Percentiles rank a stretch among this genome's conserved stretches.
phyloP scores from a whole-genome alignment of 2,888 invertebrate species.

The Anthrax anthrax region DNA sequence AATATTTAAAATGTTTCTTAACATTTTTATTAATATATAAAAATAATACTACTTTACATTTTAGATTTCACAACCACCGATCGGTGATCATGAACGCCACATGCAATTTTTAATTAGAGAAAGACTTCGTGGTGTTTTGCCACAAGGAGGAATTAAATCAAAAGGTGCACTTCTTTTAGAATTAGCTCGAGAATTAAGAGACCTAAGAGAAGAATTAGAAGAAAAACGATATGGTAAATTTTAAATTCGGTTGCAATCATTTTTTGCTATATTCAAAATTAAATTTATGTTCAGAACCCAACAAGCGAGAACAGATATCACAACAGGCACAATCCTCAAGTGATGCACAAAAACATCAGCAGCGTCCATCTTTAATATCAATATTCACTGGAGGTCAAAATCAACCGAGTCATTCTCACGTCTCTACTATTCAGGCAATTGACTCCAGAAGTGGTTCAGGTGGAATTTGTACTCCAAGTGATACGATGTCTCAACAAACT shows the following conservation, averaged over 20 bases:
- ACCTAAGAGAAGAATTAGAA: conserved; percentile 76
- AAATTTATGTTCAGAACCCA: conserved; percentile 19
- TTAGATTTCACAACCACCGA: conserved; percentile 62
- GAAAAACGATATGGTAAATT: conserved; percentile 38
- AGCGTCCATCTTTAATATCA: conserved; percentile 53
- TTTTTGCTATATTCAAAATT: background rate
- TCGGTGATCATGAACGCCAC: conserved; percentile 71
- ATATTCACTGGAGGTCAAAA: conserved; percentile 47
- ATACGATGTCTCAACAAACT: conserved; percentile 35
- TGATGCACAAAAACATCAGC: conserved; percentile 41
- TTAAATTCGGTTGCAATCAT: background rate
- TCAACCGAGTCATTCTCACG: conserved; percentile 29
- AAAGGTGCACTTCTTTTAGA: conserved; percentile 74
- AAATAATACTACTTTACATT: background rate
- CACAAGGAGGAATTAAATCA: conserved; percentile 55
- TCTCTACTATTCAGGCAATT: conserved; percentile 27
- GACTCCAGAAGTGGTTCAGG: conserved; percentile 34
- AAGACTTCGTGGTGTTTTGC: conserved; percentile 64
- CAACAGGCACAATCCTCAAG: conserved; percentile 33
- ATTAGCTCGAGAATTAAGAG: conserved; percentile 70
- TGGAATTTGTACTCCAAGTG: conserved; percentile 34
- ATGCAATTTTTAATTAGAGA: conserved; percentile 77
- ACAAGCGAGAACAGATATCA: conserved; percentile 31
- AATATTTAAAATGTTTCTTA: too few species aligned
- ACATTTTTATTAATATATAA: too few species aligned